Conservation (phyloP, 1,140 invertebrate species). For the Drosophila pachea region DNA sequence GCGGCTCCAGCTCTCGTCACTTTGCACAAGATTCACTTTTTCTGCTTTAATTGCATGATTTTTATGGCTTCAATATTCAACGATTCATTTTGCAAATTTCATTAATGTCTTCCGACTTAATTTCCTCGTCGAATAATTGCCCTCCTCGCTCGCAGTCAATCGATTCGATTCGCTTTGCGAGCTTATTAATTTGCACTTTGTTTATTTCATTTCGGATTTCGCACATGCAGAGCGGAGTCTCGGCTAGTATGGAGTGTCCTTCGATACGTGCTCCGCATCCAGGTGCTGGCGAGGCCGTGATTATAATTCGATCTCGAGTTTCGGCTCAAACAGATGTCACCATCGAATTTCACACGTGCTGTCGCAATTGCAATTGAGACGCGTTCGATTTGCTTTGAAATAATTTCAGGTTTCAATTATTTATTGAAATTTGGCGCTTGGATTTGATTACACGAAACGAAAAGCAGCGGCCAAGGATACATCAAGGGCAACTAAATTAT, state of each 20-base stretch:
- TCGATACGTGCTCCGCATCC: conserved; percentile 14
- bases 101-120: too few species aligned
- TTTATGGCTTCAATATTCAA: too few species aligned
- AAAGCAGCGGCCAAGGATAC: conserved; percentile 4
- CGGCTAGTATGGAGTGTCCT: background rate
- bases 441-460: conserved; percentile 37
- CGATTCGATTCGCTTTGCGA: background rate
- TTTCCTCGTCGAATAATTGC: too few species aligned
- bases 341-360: conserved; percentile 42
- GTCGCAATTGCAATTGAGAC: conserved; percentile 32
- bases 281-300: conserved; percentile 15
- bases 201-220: background rate
- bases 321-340: background rate
- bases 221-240: too few species aligned
- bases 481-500: conserved; percentile 1
- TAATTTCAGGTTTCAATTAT: conserved; percentile 52
- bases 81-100: too few species aligned
- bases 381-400: conserved; percentile 40
- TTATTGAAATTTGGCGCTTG: conserved; percentile 29
- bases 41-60: background rate
- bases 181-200: background rate
- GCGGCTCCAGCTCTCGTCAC: too few species aligned
- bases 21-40: too few species aligned
- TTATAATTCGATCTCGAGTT: conserved; percentile 23
- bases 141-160: too few species aligned